phyloP scores from a whole-genome alignment of 1,140 invertebrate species.

The Olivierus martensii region DNA sequence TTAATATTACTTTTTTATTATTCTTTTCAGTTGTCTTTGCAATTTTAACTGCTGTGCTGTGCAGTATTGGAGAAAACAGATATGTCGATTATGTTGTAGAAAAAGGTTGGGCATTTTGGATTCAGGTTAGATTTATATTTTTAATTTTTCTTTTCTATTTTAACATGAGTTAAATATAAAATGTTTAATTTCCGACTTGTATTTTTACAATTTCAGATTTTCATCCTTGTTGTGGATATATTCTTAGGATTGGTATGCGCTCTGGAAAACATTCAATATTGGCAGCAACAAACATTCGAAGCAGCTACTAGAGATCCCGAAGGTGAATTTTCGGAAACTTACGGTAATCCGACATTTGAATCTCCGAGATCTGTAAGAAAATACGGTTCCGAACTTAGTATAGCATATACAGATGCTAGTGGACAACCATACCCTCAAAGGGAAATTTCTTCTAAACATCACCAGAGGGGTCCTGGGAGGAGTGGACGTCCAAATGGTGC shows the following conservation, averaged over 20 bases:
- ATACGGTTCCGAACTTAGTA: no score
- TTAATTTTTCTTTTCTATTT: not conserved
- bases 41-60: slow-evolving; percentile 2
- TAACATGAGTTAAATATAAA: no score
- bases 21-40: slow-evolving; percentile 2
- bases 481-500: no score
- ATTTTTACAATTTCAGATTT: slow-evolving; percentile 6
- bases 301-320: slow-evolving; percentile 7
- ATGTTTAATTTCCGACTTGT: no score
- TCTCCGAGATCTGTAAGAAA: not conserved
- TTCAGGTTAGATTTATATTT: slow-evolving; percentile 3
- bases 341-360: slow-evolving; percentile 8
- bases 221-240: slow-evolving; percentile 7
- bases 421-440: no score
- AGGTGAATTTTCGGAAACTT: slow-evolving; percentile 5
- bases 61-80: slow-evolving; percentile 2
- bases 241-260: slow-evolving; percentile 9
- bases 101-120: slow-evolving; percentile 9
- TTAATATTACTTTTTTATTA: not conserved
- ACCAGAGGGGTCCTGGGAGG: no score
- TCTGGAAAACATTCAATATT: slow-evolving; percentile 15
- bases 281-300: slow-evolving; percentile 9
- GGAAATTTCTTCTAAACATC: no score
- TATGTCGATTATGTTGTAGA: not conserved
- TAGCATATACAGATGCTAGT: no score